phyloP scores from a whole-genome alignment of 2,113 vertebrate species.

The Caranx ignobilis region DNA sequence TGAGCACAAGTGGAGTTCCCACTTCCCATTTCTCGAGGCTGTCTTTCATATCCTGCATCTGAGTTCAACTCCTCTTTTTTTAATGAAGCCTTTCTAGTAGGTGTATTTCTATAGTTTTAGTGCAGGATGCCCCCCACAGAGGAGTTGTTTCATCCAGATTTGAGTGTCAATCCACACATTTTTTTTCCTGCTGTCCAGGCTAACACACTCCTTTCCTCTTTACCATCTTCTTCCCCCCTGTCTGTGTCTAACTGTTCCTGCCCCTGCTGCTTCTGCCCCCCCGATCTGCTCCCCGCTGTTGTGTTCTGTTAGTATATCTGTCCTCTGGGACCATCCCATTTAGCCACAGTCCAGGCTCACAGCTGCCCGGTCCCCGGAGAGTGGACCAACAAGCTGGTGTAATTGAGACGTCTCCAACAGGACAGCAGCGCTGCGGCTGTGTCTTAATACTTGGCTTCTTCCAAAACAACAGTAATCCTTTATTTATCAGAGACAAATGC shows the following conservation, averaged over 20 bases:
- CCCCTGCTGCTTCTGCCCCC: constrained; percentile 1
- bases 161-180: background rate
- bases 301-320: constrained; percentile 39
- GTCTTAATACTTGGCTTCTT: background rate
- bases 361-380: constrained; percentile 64
- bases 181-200: background rate
- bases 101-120: background rate
- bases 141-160: background rate
- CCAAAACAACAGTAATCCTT: background rate
- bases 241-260: background rate
- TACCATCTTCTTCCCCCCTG: background rate
- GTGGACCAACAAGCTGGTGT: constrained; percentile 42
- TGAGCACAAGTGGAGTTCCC: constrained; percentile 42
- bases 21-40: constrained; percentile 39
- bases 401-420: constrained; percentile 62
- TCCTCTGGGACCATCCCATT: constrained; percentile 63
- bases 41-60: constrained; percentile 13
- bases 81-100: constrained; percentile 5
- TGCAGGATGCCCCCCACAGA: background rate
- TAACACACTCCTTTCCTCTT: background rate
- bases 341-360: constrained; percentile 64
- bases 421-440: constrained; percentile 29
- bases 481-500: constrained; percentile 6
- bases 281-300: constrained; percentile 32
- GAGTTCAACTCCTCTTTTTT: background rate